These are phyloP conservation scores for Geococcyx californianus DNA, from an alignment of 2,113 vertebrate species.

Conservation along the genomic window DNA sequence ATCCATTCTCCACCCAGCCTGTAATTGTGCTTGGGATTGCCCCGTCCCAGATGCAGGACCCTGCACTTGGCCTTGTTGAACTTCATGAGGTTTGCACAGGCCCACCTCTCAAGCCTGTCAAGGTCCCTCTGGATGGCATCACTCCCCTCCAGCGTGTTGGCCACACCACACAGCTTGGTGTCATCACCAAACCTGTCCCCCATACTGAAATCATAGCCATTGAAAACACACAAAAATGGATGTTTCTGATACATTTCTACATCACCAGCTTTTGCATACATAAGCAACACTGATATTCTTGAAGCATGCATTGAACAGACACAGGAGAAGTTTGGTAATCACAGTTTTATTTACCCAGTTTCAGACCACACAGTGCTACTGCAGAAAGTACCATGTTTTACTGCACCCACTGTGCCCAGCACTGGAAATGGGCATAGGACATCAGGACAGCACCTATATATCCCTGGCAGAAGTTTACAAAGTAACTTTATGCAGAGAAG, in stretches of 20 bases:
- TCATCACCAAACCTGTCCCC: too few relatives aligned
- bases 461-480: neutral
- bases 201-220: neutral
- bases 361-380: neutral
- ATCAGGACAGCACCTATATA: neutral
- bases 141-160: too few relatives aligned
- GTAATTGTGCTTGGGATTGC: too few relatives aligned
- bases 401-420: rapidly evolving
- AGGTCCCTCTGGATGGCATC: too few relatives aligned
- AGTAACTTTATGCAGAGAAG: neutral
- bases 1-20: too few relatives aligned
- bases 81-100: too few relatives aligned
- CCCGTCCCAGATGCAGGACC: too few relatives aligned
- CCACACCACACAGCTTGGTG: too few relatives aligned
- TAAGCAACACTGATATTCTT: neutral
- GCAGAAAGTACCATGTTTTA: neutral
- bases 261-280: neutral
- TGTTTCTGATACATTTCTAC: neutral
- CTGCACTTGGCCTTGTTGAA: too few relatives aligned
- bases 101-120: too few relatives aligned
- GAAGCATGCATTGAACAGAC: neutral
- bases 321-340: neutral
- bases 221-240: neutral
- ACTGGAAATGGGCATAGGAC: neutral
- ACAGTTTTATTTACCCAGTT: neutral